Conservation (phyloP, 2,113 vertebrate genomes). For the Trinectes maculatus region DNA sequence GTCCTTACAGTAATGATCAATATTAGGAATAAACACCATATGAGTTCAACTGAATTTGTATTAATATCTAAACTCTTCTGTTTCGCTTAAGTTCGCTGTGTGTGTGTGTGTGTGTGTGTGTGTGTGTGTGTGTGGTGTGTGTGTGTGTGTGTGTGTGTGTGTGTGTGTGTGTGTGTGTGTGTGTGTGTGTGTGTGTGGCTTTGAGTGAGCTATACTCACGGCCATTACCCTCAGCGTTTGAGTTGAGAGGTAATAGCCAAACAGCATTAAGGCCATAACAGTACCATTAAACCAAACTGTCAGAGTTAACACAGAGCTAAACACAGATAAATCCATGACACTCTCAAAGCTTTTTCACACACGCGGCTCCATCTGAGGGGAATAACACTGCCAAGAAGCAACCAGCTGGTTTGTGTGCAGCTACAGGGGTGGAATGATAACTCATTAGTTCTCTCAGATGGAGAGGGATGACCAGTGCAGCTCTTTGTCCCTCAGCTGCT, state of each 20-base stretch:
- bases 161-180: not conserved
- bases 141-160: slow-evolving; percentile 1
- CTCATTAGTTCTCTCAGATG: slow-evolving; percentile 11
- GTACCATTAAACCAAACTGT: slow-evolving; percentile 7
- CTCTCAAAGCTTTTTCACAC: slow-evolving; percentile 7
- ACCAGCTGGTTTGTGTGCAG: slow-evolving; percentile 28
- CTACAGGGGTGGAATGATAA: not conserved
- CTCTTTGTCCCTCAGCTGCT: not conserved
- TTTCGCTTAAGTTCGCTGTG: no score
- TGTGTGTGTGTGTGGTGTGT: not conserved
- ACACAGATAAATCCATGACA: slow-evolving; percentile 18
- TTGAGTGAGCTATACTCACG: no score
- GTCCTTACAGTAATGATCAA: no score
- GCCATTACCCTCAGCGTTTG: no score
- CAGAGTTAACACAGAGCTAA: slow-evolving; percentile 12
- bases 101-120: no score
- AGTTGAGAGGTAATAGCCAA: not conserved
- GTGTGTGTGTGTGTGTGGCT: no score
- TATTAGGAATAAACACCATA: no score
- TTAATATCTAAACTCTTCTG: not conserved
- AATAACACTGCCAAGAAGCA: slow-evolving; percentile 18
- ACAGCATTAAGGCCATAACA: not conserved
- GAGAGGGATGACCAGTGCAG: not conserved
- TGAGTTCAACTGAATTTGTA: not conserved
- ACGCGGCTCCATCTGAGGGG: slow-evolving; percentile 7